Base-by-base conservation (phyloP, 2,797 vertebrate species). In the Euphonia xanthogaster region DNA sequence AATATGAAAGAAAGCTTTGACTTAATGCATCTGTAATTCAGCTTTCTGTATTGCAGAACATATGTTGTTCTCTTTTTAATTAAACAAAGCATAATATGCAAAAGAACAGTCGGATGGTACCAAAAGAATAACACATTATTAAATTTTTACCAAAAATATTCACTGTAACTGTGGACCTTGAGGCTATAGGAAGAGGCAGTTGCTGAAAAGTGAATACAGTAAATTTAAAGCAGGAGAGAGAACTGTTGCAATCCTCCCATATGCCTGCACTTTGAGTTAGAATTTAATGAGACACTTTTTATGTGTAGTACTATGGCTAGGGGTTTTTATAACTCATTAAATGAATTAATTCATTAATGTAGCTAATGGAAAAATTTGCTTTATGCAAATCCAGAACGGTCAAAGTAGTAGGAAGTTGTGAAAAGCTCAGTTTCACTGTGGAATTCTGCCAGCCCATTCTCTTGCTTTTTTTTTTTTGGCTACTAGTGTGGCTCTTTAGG, bases 1-100 rank as follows among this genome's bases (percentile, higher is more conserved):
- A 96, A 94, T 91, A 94, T 82, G 96, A 96, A 95, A 65, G 95
- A 88, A 85, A 77, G 76, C 95, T 95, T 96, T 96, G 93, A 92
- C 93, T 96, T 87, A 95, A 92, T 95, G 92, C 86, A 91, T 96
- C 94, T 97, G 94, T 92, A 96, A 48, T 67, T 88, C 62, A 85
- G 86, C 73, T 91, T 67, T 80, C 72, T 89, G 51, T 83, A 68
- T 72, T 75, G 71, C 50, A n/a, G 88, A 94, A 91, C 95, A 95
- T 96, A 96, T 93, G 96, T 89, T 66, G 51, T 60, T 91, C 85
- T 74, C 70, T 85, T 88, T 97, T 86, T 75, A 82, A 82, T 45
- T 96, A 94, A 95, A 88, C 14, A 89, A 76, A 91, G 77, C 71
- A 79, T 86, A 78, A 72, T 83, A 51, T 63, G 80, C 55, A 62